Base-by-base conservation (phyloP, 1,140 invertebrate genomes). In the Trichonephila clavata region DNA sequence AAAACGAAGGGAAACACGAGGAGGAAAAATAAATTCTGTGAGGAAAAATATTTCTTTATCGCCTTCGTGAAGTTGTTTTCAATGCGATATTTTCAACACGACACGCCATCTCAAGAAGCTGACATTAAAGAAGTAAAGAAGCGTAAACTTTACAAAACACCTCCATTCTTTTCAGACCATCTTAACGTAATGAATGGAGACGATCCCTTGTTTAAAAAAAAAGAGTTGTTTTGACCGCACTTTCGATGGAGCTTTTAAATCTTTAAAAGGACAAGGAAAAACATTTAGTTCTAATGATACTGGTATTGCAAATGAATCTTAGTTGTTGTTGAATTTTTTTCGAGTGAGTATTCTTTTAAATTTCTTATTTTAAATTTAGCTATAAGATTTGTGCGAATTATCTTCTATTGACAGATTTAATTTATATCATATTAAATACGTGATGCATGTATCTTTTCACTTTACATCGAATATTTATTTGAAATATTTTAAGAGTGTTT, bases 111-210 rank as follows among this genome's bases (percentile, higher is more conserved):
- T 57, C 10, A 24, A 83, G 81, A 21, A 59, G 43, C 57, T 57
- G n/a, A 43, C 43, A 83, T 83, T 83, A 83, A 57, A 24, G 50
- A 20, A 83, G 81, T 24, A 83, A 83, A 83, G 50, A n/a, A 59
- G 81, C 81, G 57, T 50, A 83, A 83, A 83, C 18, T 83, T 50
- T 59, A 83, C 81, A 83, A 83, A 83, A 83, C 81, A n/a, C 43
- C 43, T 50, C 43, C 18, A 83, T 83, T 83, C 43, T 83, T 57
- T 50, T n/a, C 14, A 27, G 39, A 4, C 81, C 43, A 81, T 8
- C 50, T 8, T 24, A 39, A 20, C 81, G 2, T 5, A 50, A 50
- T 50, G 81, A 83, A 57, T 57, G 24, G 27, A 77, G 71, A 77
- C 27, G 24, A 77, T 39, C 27, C 27, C 4, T 8, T 16, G 27